Percentiles rank a stretch among this genome's conserved stretches.
Evolutionary conservation across 2,113 vertebrate species (phyloP).

Genomic region (Ancistrus triradiatus): DNA sequence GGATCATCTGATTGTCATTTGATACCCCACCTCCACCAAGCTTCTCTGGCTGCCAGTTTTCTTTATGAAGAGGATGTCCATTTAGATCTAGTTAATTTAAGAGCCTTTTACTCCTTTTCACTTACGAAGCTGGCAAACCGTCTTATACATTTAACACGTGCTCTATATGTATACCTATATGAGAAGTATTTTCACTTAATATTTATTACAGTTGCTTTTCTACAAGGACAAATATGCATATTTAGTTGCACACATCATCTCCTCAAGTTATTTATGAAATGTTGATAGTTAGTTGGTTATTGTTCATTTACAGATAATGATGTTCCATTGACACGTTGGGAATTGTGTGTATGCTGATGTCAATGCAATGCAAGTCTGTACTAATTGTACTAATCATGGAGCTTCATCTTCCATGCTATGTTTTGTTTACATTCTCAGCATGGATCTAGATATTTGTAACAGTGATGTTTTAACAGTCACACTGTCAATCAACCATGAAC

Average conservation of each 20-base stretch:
- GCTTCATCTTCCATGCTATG: constrained; percentile 49
- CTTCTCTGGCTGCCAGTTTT: too few relatives aligned
- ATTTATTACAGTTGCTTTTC: too few relatives aligned
- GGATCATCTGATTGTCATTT: too few relatives aligned
- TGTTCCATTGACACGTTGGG: background rate
- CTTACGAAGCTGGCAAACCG: constrained; percentile 68
- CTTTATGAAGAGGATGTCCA: too few relatives aligned
- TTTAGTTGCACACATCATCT: background rate
- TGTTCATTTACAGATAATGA: constrained; percentile 7
- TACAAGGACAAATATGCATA: too few relatives aligned
- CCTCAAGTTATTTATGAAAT: constrained; percentile 20
- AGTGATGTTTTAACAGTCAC: background rate
- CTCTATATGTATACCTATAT: constrained; percentile 58
- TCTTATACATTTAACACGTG: constrained; percentile 70
- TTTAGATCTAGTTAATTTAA: constrained; percentile 49
- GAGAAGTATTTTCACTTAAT: too few relatives aligned
- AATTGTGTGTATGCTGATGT: constrained; percentile 14
- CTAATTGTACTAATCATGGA: constrained; percentile 66
- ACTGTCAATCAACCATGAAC: background rate
- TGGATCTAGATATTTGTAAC: constrained; percentile 44
- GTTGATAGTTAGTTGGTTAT: constrained; percentile 1
- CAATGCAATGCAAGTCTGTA: constrained; percentile 67
- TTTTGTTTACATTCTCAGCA: constrained; percentile 33
- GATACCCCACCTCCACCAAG: too few relatives aligned
- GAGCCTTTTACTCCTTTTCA: constrained; percentile 71